phyloP scores from a whole-genome alignment of 2,888 invertebrate species.

The Protodeltote pygarga region DNA sequence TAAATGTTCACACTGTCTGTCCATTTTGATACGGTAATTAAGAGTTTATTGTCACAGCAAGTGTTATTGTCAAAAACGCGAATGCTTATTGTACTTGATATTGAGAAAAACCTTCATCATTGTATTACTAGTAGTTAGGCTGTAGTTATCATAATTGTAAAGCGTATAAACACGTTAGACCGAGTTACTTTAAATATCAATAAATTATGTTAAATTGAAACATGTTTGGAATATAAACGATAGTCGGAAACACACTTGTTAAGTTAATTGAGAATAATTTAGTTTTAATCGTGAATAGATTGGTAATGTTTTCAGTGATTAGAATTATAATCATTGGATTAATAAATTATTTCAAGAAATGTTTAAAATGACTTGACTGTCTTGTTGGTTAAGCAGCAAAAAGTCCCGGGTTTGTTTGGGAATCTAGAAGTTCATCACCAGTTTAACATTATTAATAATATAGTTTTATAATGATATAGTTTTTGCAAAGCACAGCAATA shows the following conservation, averaged over 20 bases:
- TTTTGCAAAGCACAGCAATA: too few relatives aligned
- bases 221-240: conserved; percentile 2
- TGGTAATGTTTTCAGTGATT: neutral
- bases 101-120: conserved; percentile 10
- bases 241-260: neutral
- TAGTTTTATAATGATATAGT: too few relatives aligned
- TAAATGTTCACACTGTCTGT: neutral
- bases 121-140: too few relatives aligned
- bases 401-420: too few relatives aligned
- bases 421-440: too few relatives aligned
- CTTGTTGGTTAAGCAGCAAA: too few relatives aligned
- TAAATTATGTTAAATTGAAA: conserved; percentile 8
- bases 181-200: conserved; percentile 6
- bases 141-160: conserved; percentile 10
- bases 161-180: conserved; percentile 3
- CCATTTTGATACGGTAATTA: conserved; percentile 10
- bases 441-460: too few relatives aligned
- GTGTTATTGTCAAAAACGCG: conserved; percentile 10
- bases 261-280: neutral
- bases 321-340: too few relatives aligned
- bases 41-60: neutral
- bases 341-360: too few relatives aligned
- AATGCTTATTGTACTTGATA: conserved; percentile 1
- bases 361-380: too few relatives aligned
- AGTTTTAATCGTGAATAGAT: conserved; percentile 4